Evolutionary conservation across 2,797 vertebrate genomes (phyloP).

Genomic region (Zonotrichia albicollis): DNA sequence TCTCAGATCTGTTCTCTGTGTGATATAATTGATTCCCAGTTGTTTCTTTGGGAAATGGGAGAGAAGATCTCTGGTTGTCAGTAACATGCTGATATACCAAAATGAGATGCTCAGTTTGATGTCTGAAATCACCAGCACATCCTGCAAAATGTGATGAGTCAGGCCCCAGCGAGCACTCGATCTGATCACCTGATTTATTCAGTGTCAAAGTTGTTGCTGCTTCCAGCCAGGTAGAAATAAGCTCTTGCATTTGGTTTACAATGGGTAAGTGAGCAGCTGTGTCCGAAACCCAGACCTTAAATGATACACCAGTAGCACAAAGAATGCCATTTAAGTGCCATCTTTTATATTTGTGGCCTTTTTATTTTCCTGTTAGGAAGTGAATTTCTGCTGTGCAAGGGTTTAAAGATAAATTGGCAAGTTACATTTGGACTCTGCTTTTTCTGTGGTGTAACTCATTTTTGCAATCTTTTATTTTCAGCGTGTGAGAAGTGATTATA

Average conservation of each 20-base stretch:
- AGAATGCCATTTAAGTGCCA: background rate
- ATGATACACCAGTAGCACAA: background rate
- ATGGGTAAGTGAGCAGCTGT: background rate
- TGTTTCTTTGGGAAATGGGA: background rate
- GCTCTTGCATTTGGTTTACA: background rate
- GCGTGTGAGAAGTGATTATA: background rate
- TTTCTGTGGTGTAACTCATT: background rate
- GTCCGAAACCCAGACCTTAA: background rate
- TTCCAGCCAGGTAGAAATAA: background rate
- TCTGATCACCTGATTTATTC: accelerated
- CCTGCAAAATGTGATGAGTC: background rate
- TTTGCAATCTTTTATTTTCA: background rate
- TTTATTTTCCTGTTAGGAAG: background rate
- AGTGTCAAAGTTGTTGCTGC: background rate
- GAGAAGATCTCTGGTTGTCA: background rate
- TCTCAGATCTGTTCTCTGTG: background rate
- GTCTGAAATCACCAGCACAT: background rate
- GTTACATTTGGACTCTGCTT: background rate
- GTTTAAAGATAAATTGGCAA: background rate
- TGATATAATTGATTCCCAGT: background rate
- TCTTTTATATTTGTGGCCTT: background rate
- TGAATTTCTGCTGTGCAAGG: background rate
- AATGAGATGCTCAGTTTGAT: background rate
- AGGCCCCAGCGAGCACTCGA: accelerated
- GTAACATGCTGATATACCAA: background rate